Base-by-base conservation (phyloP, 2,113 vertebrate species). In the Macroglossus sobrinus region DNA sequence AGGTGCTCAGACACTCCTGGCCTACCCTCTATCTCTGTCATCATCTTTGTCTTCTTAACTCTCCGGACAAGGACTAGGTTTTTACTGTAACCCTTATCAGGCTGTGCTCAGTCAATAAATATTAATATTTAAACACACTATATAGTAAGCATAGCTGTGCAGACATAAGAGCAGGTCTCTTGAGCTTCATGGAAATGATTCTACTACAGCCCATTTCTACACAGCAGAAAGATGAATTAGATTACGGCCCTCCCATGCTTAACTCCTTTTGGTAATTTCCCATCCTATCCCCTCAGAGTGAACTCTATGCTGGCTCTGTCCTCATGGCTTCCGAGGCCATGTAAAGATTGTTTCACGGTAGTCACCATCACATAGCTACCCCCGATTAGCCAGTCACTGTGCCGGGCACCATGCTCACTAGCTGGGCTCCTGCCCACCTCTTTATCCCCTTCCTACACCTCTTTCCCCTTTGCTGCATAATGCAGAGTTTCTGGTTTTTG, bases 111-210 rank as follows among this genome's bases (percentile, higher is more conserved):
- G 0, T 80, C 66, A 55, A 38, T 75, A 45, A 30, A 28, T 55
- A 47, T 90, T 92, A 95, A 92, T 91, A 75, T 75, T 96, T 90
- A 84, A 95, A 43, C 33, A 53, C 47, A 16, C 30, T 30, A 5
- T 30, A 5, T 47, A 79, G 69, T 87, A 57, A 94, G 55, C 8
- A 4, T 74, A 69, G 30, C 53, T 45, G 28, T 90, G 64, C 74
- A 74, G 87, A 50, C 50, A 35, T 21, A 78, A 72, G 35, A 68
- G 33, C 35, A 5, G 0, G 33, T n/a, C 84, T 84, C 50, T 38
- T 63, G 59, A 38, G 74, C 89, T 84, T 24, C 71, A 22, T 21
- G 12, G 35, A 75, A 74, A 38, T 61, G 72, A 47, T 90, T 92
- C 80, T 12, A 22, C 68, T 47, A 3, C 12, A n/a, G 45, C 7